phyloP scores from a whole-genome alignment of 2,797 vertebrate species.

The Paedocypris micromegethes region DNA sequence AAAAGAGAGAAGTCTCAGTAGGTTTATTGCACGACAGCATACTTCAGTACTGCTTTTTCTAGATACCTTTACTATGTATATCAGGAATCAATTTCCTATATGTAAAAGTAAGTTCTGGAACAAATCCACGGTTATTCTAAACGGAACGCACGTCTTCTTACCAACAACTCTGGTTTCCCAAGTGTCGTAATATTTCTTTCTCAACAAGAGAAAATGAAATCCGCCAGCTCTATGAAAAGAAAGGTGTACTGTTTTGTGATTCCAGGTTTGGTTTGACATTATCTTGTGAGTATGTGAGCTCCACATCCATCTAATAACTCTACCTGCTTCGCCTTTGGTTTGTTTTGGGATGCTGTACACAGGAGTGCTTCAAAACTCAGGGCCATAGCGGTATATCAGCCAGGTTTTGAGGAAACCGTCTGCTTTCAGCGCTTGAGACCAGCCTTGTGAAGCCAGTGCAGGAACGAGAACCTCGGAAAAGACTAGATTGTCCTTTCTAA shows the following conservation, averaged over 20 bases:
- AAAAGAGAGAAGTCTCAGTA: no score
- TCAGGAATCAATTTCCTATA: no score
- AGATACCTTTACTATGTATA: no score
- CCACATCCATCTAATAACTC: no score
- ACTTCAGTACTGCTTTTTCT: no score
- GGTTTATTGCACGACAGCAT: no score
- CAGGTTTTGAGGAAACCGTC: constrained; percentile 68
- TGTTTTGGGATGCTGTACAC: constrained; percentile 77
- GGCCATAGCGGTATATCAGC: constrained; percentile 69
- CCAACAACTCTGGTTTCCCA: constrained; percentile 55
- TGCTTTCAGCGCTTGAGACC: constrained; percentile 57
- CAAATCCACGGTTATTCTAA: constrained; percentile 39
- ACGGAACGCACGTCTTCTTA: constrained; percentile 68
- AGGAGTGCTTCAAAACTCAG: constrained; percentile 14
- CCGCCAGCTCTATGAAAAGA: constrained; percentile 64
- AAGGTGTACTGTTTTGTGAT: no score
- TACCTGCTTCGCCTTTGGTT: constrained; percentile 51
- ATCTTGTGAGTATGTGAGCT: constrained; percentile 45
- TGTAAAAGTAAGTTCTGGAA: not conserved
- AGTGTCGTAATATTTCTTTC: constrained; percentile 67
- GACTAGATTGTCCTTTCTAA: constrained; percentile 49
- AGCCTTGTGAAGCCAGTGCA: constrained; percentile 64
- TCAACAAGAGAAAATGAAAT: constrained; percentile 75
- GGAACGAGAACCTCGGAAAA: constrained; percentile 81
- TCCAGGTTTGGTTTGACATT: constrained; percentile 47